Base-by-base conservation (phyloP, 2,113 vertebrate genomes). In the Sapayoa aenigma region DNA sequence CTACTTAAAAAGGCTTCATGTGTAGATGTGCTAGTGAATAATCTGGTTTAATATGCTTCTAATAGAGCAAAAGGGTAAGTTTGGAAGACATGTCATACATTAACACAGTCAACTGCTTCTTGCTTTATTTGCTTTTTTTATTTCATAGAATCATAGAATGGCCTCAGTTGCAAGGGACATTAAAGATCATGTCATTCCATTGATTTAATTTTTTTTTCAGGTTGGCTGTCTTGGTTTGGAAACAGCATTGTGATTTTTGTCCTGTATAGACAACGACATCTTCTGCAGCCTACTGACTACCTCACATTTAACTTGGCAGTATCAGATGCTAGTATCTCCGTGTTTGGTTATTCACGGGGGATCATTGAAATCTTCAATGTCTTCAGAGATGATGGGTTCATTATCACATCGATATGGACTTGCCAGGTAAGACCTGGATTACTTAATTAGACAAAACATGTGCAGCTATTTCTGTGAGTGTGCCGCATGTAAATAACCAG, bases 151-250 rank as follows among this genome's bases (percentile, higher is more conserved):
- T 41, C 24, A 22, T 35, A 62, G 56, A 56, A 71, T 12, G 22
- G 18, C 27, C 27, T 42, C 3, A 63, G 10, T 24, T 77, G 25
- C 12, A 84, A 77, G 31, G 27, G 18, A 42, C 35, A 12, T 63
- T 50, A 63, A 49, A 42, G 5, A 56, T 28, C 31, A 71, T 11
- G 18, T 37, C 14, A 22, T 63, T 50, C 8, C 24, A 60, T 7
- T 15, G 20, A 71, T 63, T 62, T 74, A 33, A 39, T 89, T 92
- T 68, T 97, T 82, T 94, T 63, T 69, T 66, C 88, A 99, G 98
- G 98, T 60, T 99, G 98, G 98, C 94, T 98, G 49, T 98, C 99
- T 74, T 99, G 98, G 99, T 98, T 99, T 96, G 98, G 98, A 90
- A 99, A 99, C 97, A 98, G 98, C 89, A 90, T 98, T 77, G 98